phyloP scores from a whole-genome alignment of 1,140 invertebrate genomes.

The Brachionus angularis region DNA sequence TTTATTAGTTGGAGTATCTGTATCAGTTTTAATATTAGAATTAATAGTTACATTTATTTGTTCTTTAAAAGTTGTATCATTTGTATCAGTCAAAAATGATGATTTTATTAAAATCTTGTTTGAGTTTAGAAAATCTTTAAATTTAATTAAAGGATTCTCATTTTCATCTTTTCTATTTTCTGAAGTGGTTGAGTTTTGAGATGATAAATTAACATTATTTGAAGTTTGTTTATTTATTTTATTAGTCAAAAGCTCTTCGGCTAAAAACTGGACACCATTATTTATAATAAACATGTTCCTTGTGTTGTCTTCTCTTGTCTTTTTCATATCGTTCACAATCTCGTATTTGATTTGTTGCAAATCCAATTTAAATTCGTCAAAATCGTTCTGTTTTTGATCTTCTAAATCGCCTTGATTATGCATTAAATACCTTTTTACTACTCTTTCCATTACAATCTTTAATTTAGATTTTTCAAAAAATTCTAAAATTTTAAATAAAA shows the following conservation, averaged over 20 bases:
- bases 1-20: too few relatives aligned
- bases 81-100: neutral
- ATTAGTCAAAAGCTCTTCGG: neutral
- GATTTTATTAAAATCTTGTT: slow-evolving; percentile 17
- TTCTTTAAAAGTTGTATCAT: too few relatives aligned
- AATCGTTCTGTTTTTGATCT: slow-evolving; percentile 40
- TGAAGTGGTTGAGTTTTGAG: too few relatives aligned
- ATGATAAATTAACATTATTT: neutral
- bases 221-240: neutral
- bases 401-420: slow-evolving; percentile 39
- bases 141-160: neutral
- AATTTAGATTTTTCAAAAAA: neutral
- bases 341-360: slow-evolving; percentile 29
- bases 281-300: slow-evolving; percentile 18
- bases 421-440: slow-evolving; percentile 38
- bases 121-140: slow-evolving; percentile 7
- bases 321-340: slow-evolving; percentile 31
- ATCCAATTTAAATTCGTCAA: slow-evolving; percentile 44
- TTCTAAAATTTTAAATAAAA: neutral
- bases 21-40: neutral
- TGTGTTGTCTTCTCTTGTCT: neutral
- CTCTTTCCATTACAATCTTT: slow-evolving; percentile 38
- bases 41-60: neutral
- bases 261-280: slow-evolving; percentile 8
- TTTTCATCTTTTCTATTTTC: neutral